These are phyloP conservation scores for Coilia nasus DNA, from an alignment of 2,797 vertebrate species.

Conservation along the genomic window DNA sequence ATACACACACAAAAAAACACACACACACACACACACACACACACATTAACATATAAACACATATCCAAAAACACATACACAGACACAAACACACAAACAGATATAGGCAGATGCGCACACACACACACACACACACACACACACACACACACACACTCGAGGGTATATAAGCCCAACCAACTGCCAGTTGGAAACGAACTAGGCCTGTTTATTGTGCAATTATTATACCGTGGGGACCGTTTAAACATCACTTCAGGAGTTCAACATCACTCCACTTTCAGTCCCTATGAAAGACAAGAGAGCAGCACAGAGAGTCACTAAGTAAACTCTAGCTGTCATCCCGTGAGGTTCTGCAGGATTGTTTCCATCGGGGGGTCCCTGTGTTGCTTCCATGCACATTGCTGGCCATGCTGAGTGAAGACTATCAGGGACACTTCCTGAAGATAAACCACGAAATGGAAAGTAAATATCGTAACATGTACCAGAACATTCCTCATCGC, in stretches of 20 bases:
- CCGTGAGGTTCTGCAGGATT: neutral
- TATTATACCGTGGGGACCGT: neutral
- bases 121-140: neutral
- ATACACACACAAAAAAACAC: no score
- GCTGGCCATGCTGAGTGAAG: neutral
- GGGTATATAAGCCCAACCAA: neutral
- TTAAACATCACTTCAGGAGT: neutral
- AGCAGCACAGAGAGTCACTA: neutral
- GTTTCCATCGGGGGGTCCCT: neutral
- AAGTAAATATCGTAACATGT: neutral
- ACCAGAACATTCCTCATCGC: neutral
- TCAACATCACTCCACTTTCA: neutral
- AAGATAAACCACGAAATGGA: neutral
- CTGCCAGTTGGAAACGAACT: neutral
- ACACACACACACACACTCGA: neutral
- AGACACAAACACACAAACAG: neutral
- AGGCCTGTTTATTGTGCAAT: neutral
- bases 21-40: neutral
- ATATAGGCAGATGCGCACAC: neutral
- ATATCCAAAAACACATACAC: neutral
- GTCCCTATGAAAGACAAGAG: neutral
- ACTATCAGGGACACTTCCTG: slow-evolving; percentile 4
- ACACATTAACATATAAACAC: neutral
- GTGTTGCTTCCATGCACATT: neutral
- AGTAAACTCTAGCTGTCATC: neutral